Evolutionary conservation across 2,797 vertebrate genomes (phyloP), one percentile per base, ranked within the genome.

Genomic region (Danio aesculapii): DNA sequence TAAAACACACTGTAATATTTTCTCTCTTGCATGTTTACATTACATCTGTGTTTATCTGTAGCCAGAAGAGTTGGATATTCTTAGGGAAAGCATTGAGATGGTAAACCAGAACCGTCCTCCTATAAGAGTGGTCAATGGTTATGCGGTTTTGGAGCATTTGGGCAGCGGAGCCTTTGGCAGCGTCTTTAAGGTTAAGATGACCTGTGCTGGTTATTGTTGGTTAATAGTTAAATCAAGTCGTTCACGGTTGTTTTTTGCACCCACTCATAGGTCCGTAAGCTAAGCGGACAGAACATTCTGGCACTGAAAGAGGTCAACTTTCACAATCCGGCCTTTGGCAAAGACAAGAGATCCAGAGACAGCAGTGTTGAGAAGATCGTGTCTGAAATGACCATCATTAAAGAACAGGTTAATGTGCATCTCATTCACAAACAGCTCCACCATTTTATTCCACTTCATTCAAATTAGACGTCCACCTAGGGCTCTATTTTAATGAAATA

Each of bases 231-330:
- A 6, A 9, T 2, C 43, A 39, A 49, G 8, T 58, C 71, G 5
- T 61, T 52, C 73, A 69, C 8, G 2, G 49, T 52, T 7, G 44
- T 21, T 61, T 64, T 77, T 41, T 52, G 69, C 13, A 39, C 55
- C 53, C 69, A 6, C 68, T 17, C 0, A 21, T 88, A 97, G 96
- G 96, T 97, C 81, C 93, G 92, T 83, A 99, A 97, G 85, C 91
- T 90, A 82, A 94, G 92, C 2, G 90, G 93, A n/a, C 96, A 97
- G 90, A 96, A 96, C 88, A 92, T 96, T 50, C 89, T 98, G 55
- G 96, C 96, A 50, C 92, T 98, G 92, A 98, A 99, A 89, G 98
- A 98, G 83, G 95, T 98, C 47, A 97, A 95, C 89, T 94, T 97
- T 74, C 95, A 95, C 87, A 97, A 95, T 87, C 95, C 94, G 1